A percentile compares a stretch with the other conserved stretches of the same genome.
phyloP scores from a whole-genome alignment of 2,797 vertebrate genomes.

The Oryzias sinensis region DNA sequence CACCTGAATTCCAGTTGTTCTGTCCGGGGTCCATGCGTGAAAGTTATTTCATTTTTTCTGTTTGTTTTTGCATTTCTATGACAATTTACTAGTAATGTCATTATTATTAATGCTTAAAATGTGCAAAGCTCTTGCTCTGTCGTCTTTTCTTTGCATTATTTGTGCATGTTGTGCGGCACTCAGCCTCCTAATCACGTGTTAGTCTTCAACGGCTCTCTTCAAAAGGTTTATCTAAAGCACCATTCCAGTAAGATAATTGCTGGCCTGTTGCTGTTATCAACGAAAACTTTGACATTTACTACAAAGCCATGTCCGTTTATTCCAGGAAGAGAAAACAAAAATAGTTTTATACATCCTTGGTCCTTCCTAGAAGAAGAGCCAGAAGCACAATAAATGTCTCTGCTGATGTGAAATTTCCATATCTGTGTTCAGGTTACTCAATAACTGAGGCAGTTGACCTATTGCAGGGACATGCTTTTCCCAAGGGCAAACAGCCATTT shows the following conservation, averaged over 20 bases:
- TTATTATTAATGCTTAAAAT: too few species aligned
- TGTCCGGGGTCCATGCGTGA: too few species aligned
- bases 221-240: not conserved
- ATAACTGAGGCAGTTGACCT: constrained; percentile 53
- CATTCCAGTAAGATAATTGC: constrained; percentile 6
- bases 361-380: constrained; percentile 36
- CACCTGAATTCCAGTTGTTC: too few species aligned
- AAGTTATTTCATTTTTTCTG: too few species aligned
- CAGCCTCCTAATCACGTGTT: too few species aligned
- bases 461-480: constrained; percentile 15
- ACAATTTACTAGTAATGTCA: too few species aligned
- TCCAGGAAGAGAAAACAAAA: constrained; percentile 34
- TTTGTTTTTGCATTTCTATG: too few species aligned
- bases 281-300: constrained; percentile 33
- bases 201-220: not conserved
- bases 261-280: not conserved
- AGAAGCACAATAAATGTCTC: constrained; percentile 47
- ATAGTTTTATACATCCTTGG: constrained; percentile 10
- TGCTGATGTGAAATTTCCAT: constrained; percentile 55
- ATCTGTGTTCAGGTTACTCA: constrained; percentile 69
- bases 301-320: constrained; percentile 12
- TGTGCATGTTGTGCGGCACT: too few species aligned
- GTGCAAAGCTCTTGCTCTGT: too few species aligned
- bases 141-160: too few species aligned
- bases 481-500: constrained; percentile 34